Base-by-base conservation (phyloP, 2,888 invertebrate species). In the Eristalis pertinax region DNA sequence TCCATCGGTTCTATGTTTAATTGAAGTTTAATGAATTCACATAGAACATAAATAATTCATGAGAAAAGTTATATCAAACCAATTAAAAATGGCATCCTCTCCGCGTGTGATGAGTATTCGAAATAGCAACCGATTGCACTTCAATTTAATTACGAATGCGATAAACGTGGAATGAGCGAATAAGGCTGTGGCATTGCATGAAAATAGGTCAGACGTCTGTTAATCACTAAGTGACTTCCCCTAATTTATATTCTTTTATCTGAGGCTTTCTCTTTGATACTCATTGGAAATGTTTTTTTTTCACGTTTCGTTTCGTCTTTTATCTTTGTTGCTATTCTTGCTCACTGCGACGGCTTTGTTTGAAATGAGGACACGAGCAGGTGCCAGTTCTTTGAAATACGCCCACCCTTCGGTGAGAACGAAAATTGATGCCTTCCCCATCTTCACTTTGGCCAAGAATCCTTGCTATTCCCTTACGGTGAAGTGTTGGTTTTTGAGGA, bases 131-230 rank as follows among this genome's bases (percentile, higher is more conserved):
- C 68, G 68, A 87, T 73, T 73, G 68, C 73, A 11, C 64, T 79
- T 72, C 83, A 80, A 73, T 83, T 69, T 80, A 79, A 87, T 87
- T 79, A 76, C 79, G 68, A 76, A 65, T 79, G 43, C 70, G 62
- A 75, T 78, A 73, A 69, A 60, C 41, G 56, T 60, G 43, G 72
- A 72, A 38, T 13, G 4, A 38, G 62, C 19, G 64, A 35, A n/a
- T 24, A 15, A 7, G 19, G 65, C 3, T 35, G 15, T 80, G 65
- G n/a, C 32, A 32, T 24, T 15, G 50, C 60, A 63, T 10, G 8
- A 43, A 76, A 73, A 43, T 86, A 82, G 86, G 87, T 83, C 87
- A 87, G 87, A 87, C 87, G 87, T 84, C 87, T 84, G 83, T 80
- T 83, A 83, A 87, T 87, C 73, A 80, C 76, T 65, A 58, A 83